Evolutionary conservation across 2,888 invertebrate genomes (phyloP).

Genomic region (Pachydiplax longipennis): DNA sequence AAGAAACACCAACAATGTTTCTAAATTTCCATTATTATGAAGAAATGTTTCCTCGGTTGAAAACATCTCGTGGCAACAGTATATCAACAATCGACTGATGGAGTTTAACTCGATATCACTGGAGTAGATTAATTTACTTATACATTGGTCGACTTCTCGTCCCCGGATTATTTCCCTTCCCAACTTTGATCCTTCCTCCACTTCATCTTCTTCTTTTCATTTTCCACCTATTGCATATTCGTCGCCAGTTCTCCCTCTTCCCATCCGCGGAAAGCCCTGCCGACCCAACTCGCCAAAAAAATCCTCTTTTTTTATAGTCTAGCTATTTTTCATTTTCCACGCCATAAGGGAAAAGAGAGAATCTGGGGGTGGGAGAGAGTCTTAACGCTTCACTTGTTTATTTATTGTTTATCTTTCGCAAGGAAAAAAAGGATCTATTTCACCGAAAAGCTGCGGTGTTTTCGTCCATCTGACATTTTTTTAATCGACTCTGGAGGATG

Average conservation of each 20-base stretch:
- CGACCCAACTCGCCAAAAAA: not conserved
- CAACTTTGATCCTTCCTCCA: not conserved
- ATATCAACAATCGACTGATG: no score
- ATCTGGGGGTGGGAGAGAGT: not conserved
- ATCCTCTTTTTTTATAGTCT: not conserved
- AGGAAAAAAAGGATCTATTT: not conserved
- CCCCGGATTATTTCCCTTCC: not conserved
- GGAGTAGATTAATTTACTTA: not conserved
- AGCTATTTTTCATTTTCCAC: conserved; percentile 39
- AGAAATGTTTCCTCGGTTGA: no score
- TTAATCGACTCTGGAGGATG: not conserved
- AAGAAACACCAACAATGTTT: no score
- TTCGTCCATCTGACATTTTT: no score
- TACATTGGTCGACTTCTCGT: not conserved
- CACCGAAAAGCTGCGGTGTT: no score
- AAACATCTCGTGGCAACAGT: no score
- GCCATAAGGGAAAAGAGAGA: not conserved
- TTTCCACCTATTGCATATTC: not conserved
- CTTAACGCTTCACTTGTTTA: conserved; percentile 35
- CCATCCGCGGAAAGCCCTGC: not conserved
- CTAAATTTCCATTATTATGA: no score
- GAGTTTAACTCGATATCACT: no score
- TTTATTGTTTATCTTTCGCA: conserved; percentile 29
- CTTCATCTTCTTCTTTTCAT: not conserved
- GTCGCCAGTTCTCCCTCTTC: not conserved